Conservation (phyloP, 2,888 invertebrate species). For the Thera obeliscata region DNA sequence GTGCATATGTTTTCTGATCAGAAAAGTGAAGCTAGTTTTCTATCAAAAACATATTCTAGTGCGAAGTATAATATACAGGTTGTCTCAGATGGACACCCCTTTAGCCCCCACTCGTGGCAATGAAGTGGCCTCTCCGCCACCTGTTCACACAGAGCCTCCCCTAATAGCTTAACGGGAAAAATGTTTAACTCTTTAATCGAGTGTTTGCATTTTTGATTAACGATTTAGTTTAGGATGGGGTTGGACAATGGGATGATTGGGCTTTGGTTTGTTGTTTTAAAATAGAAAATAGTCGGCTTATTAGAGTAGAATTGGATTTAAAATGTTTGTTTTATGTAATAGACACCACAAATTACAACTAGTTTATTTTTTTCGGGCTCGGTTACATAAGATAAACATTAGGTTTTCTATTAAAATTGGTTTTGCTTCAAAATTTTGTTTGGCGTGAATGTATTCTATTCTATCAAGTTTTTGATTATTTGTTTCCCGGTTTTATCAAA, state of each 20-base stretch:
- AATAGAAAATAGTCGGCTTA: background rate
- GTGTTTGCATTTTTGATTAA: constrained; percentile 32
- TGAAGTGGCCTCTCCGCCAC: constrained; percentile 16
- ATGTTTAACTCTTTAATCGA: constrained; percentile 41
- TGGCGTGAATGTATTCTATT: too few relatives aligned
- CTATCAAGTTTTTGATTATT: too few relatives aligned
- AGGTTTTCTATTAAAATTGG: too few relatives aligned
- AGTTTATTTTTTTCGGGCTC: too few relatives aligned
- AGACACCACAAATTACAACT: too few relatives aligned
- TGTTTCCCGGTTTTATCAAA: too few relatives aligned
- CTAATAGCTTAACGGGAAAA: constrained; percentile 57
- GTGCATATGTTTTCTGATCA: too few relatives aligned
- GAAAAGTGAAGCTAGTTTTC: too few relatives aligned
- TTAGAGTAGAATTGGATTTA: background rate
- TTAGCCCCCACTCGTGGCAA: background rate
- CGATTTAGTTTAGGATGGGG: constrained; percentile 25
- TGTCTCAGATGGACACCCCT: constrained; percentile 23
- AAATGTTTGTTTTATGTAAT: too few relatives aligned
- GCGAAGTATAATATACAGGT: constrained; percentile 1
- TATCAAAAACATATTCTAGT: background rate
- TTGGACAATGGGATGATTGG: constrained; percentile 23
- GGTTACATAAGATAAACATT: too few relatives aligned
- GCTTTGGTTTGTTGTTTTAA: background rate
- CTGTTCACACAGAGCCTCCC: constrained; percentile 44
- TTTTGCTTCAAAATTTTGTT: too few relatives aligned